Evolutionary conservation across 2,888 invertebrate genomes (phyloP), one percentile per base, ranked within the genome.

Genomic region (Drosophila nr. fundita): DNA sequence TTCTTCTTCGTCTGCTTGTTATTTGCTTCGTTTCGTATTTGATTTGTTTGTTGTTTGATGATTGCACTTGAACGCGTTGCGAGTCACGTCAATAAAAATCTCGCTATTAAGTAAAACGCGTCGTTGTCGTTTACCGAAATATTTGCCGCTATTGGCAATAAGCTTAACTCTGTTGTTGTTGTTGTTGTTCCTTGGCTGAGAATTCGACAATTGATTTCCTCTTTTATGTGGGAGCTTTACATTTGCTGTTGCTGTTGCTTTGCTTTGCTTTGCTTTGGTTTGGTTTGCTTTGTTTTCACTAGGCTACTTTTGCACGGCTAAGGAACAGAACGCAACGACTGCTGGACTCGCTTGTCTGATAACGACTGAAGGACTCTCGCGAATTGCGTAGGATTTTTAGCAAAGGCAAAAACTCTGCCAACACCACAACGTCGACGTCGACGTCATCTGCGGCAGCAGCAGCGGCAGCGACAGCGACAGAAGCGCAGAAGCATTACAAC

Each of bases 301-400:
- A 91, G 90, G 91, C 92, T 92, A 91, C 91, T 90, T 71, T 80
- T 90, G 91, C 89, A 87, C 89, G 90, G 87, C 88, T 92, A 91
- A 91, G 92, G 91, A 91, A 92, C 92, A 91, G 84, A 84, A 91
- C 92, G 91, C 91, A 91, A 92, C 91, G 91, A 91, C 91, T 92
- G 91, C 87, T 91, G 91, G 91, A 92, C 92, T 91, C 91, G 91
- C 91, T 92, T 91, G 91, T 92, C 91, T 91, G 92, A 92, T 91
- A 92, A 91, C 91, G 91, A 91, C 91, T 91, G 87, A 91, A 91
- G 91, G 91, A 90, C 91, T 91, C 91, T 90, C 90, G 87, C 85
- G 83, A 90, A 90, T 83, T 89, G 83, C 91, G 89, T 90, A 88
- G 89, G 87, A 90, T 83, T 90, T 87, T 87, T 87, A 88, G 86